Base-by-base conservation (phyloP, 1,140 invertebrate species). In the Drosophila arizonae region DNA sequence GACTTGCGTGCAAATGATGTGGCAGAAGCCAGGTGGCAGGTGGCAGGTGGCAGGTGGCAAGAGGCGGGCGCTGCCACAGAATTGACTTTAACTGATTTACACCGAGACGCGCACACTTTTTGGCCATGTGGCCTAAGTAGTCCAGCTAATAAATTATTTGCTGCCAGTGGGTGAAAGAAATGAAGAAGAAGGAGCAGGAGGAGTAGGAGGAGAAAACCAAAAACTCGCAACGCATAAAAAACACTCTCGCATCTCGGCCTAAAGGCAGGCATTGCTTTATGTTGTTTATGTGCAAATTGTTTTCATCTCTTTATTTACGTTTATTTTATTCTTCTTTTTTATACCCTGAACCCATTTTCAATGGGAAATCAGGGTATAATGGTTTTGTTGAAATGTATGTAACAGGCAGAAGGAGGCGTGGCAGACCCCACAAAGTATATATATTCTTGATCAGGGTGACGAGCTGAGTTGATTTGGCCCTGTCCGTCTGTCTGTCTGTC, bases 111-210 rank as follows among this genome's bases (percentile, higher is more conserved):
- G 48, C 43, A 54, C 28, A 41, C 63, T 46, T 48, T 11, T 13
- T 24, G 75, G 78, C 81, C 74, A 87, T 81, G 75, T 87, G 81
- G 72, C 57, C 48, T 17, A 46, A 21, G 36, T 4, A 55, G 43
- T 57, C 45, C 21, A 13, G 48, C 82, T 69, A 87, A 87, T 87
- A 87, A 87, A 87, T 87, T 87, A 88, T 74, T 79, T 79, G 67
- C n/a, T 51, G 72, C 57, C 64, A 67, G 50, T 62, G 33, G 1
- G 17, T 17, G 17, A 36, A 36, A 6, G 8, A 68, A 82, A 79
- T 45, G 21, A 2, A 21, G 21, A 1, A 21, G 21, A 1, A 24
- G 21, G 21, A 24, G 21, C 21, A 24, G 21, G 21, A 24, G 21
- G 21, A 24, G 21, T 1, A 24, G 21, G 1, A 24, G 21, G 1